Percentiles rank a stretch among this genome's conserved stretches.
Evolutionary conservation across 64 coral and sea anemone species (phyloP).

Genomic region (Platygyra sinensis): DNA sequence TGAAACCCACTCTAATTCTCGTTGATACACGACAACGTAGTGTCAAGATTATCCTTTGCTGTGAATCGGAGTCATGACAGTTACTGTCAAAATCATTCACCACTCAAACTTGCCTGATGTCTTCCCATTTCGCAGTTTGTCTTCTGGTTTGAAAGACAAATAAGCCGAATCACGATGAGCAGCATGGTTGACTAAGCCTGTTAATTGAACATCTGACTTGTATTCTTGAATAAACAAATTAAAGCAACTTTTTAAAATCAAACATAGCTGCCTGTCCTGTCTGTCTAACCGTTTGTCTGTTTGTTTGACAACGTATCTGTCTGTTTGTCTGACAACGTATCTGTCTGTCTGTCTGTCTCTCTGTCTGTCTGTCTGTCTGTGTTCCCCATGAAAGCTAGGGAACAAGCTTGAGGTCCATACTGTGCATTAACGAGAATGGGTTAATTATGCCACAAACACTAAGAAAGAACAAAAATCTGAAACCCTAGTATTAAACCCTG

Average conservation of each 20-base stretch:
- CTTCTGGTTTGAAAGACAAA: conserved; percentile 29
- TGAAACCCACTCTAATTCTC: no score
- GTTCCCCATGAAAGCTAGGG: no score
- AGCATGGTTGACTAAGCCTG: background rate
- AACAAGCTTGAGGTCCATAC: no score
- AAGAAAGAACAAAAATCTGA: no score
- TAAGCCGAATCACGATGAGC: background rate
- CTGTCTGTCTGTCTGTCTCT: no score
- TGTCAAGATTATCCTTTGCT: background rate
- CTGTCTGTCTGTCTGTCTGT: no score
- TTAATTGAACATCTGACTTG: background rate
- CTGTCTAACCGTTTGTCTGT: no score
- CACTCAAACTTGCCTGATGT: conserved; percentile 24
- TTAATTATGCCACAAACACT: no score
- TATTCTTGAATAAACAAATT: conserved; percentile 27
- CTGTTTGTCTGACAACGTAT: no score
- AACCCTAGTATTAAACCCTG: no score
- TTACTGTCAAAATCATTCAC: background rate
- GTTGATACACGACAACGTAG: background rate
- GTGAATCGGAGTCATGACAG: background rate
- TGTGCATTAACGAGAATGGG: no score
- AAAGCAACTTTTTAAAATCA: background rate
- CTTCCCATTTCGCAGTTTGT: background rate
- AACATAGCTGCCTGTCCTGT: background rate
- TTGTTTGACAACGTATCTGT: no score